These are phyloP conservation scores for Sarcophilus harrisii DNA, from an alignment of 2,797 vertebrate genomes.

Conservation along the genomic window DNA sequence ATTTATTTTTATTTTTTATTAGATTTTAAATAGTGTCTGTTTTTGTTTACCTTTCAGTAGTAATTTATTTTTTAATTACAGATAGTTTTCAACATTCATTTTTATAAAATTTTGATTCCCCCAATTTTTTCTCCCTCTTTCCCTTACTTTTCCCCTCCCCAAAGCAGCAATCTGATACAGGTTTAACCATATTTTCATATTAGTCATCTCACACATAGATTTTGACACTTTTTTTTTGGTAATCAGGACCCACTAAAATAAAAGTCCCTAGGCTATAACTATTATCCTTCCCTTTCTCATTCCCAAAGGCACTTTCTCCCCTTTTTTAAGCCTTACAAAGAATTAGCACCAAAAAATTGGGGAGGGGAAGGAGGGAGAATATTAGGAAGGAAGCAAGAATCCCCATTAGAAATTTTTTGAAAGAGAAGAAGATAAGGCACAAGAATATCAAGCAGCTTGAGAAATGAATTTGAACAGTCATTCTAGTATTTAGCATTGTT, in stretches of 20 bases:
- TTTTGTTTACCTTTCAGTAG: no score
- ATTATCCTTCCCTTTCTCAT: not conserved
- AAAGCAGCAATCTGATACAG: no score
- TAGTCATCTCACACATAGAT: not conserved
- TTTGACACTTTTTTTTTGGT: not conserved
- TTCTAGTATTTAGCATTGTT: not conserved
- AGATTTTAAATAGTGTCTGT: no score
- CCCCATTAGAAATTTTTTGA: slow-evolving; percentile 47
- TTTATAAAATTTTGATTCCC: no score
- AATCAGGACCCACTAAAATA: not conserved
- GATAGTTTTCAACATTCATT: no score
- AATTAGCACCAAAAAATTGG: slow-evolving; percentile 25
- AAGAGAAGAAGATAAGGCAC: slow-evolving; percentile 30
- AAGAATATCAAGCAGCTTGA: slow-evolving; percentile 30
- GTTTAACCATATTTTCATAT: no score
- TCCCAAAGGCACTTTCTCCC: not conserved
- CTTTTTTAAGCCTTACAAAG: not conserved
- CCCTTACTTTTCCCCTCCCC: no score
- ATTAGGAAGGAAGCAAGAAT: slow-evolving; percentile 30
- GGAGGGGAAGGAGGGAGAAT: not conserved
- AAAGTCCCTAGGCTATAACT: not conserved
- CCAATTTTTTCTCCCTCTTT: no score
- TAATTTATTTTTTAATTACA: no score
- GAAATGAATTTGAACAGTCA: slow-evolving; percentile 30
- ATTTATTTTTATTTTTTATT: no score